These are phyloP conservation scores for Caenorhabditis latens DNA, from an alignment of 1,140 invertebrate genomes.

Conservation along the genomic window DNA sequence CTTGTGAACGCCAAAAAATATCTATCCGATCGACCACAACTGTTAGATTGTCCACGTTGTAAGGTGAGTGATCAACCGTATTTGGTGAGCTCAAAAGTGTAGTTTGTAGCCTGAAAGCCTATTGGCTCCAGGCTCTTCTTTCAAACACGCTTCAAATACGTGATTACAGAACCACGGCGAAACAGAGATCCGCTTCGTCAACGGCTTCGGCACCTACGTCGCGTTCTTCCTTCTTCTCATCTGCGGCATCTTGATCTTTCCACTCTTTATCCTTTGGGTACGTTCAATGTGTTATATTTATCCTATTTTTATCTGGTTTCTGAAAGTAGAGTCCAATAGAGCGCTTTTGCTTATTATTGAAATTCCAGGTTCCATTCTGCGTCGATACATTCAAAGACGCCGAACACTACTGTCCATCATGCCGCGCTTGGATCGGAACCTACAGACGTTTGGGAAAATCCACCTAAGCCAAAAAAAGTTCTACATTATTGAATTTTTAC, in stretches of 20 bases:
- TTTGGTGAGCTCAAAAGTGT: background rate
- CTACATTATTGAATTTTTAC: background rate
- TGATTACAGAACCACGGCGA: constrained; percentile 70
- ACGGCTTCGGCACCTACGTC: constrained; percentile 69
- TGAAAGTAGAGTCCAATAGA: no score
- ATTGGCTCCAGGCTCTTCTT: no score
- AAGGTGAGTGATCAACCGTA: constrained; percentile 63
- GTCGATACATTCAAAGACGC: constrained; percentile 74
- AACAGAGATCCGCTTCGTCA: constrained; percentile 70
- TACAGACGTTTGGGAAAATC: constrained; percentile 72
- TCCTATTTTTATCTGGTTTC: no score
- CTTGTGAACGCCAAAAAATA: constrained; percentile 75
- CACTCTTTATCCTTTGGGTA: constrained; percentile 74
- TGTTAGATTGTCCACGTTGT: constrained; percentile 73
- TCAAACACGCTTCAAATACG: no score
- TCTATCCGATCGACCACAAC: constrained; percentile 72
- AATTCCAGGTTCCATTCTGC: constrained; percentile 70
- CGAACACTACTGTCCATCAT: constrained; percentile 72
- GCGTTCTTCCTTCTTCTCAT: constrained; percentile 72
- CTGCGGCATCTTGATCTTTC: constrained; percentile 69
- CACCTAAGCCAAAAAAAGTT: constrained; percentile 54
- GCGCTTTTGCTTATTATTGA: background rate
- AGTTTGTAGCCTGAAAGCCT: background rate
- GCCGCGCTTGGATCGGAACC: constrained; percentile 73
- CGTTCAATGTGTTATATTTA: background rate